Evolutionary conservation across 92 coral and sea anemone species (phyloP).

Genomic region (Palythoa heliodiscus): DNA sequence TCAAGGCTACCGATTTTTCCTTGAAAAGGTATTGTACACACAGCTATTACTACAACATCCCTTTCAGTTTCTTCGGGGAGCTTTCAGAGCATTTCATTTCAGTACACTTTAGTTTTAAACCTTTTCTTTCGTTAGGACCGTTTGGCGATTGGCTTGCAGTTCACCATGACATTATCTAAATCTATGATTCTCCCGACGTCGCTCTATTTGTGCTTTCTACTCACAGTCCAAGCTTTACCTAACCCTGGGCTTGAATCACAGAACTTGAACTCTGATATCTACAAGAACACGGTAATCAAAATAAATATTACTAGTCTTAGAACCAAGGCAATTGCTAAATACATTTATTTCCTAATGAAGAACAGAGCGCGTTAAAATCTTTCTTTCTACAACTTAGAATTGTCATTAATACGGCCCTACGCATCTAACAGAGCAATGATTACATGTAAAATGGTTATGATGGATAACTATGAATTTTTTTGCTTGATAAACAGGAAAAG

Average conservation of each 20-base stretch:
- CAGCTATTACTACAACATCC: not conserved
- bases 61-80: not conserved
- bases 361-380: not conserved
- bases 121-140: not conserved
- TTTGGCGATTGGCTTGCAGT: not conserved
- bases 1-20: not conserved
- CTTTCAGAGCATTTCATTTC: not conserved
- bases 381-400: not conserved
- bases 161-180: not conserved
- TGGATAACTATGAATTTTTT: too few species aligned
- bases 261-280: not conserved
- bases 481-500: not conserved
- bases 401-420: not conserved
- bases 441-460: too few species aligned
- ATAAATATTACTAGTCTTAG: not conserved
- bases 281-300: slow-evolving; percentile 31
- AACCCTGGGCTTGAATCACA: slow-evolving; percentile 3
- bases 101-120: not conserved
- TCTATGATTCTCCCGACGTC: not conserved
- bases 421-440: too few species aligned
- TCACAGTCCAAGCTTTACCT: not conserved
- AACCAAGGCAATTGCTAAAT: not conserved
- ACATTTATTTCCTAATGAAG: not conserved
- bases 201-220: not conserved
- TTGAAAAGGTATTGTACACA: slow-evolving; percentile 14